A percentile compares a stretch with the other conserved stretches of the same genome.
Conservation (phyloP, 2,888 invertebrate species). For the Folsomia manolachei region DNA sequence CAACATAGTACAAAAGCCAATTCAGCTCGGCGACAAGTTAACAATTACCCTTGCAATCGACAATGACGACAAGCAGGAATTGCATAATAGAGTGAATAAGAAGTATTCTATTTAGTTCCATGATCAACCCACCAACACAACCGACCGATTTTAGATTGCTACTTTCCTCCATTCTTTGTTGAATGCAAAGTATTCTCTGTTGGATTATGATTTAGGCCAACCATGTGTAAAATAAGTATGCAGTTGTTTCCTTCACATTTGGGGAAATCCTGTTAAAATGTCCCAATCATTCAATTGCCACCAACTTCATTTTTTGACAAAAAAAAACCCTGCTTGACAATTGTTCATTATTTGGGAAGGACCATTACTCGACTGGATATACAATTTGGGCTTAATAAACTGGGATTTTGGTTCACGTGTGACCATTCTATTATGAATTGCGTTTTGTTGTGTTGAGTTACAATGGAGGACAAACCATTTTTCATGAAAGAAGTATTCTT, state of each 20-base stretch:
- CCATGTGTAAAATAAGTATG: not conserved
- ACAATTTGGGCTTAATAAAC: conserved; percentile 1
- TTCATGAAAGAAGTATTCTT: not conserved
- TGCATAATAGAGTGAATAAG: not conserved
- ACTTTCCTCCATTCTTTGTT: not conserved
- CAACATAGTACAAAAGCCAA: not conserved
- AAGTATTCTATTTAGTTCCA: too few relatives aligned
- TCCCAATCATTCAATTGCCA: not conserved
- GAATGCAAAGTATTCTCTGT: too few relatives aligned
- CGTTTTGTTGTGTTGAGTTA: too few relatives aligned
- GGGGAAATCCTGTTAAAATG: conserved; percentile 2
- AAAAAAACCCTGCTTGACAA: not conserved
- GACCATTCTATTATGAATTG: too few relatives aligned
- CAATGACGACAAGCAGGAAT: not conserved
- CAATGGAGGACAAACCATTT: not conserved
- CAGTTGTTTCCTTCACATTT: not conserved
- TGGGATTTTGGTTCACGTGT: not conserved
- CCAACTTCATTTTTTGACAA: too few relatives aligned
- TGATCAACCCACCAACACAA: too few relatives aligned
- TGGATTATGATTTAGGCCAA: not conserved
- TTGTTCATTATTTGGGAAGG: not conserved
- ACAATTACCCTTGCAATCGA: not conserved
- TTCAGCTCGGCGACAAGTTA: not conserved
- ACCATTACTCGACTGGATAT: not conserved
- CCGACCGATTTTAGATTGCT: too few relatives aligned